A percentile compares a stretch with the other conserved stretches of the same genome.
Evolutionary conservation across 1,140 invertebrate species (phyloP).

Genomic region (Trypoxylus dichotomus): DNA sequence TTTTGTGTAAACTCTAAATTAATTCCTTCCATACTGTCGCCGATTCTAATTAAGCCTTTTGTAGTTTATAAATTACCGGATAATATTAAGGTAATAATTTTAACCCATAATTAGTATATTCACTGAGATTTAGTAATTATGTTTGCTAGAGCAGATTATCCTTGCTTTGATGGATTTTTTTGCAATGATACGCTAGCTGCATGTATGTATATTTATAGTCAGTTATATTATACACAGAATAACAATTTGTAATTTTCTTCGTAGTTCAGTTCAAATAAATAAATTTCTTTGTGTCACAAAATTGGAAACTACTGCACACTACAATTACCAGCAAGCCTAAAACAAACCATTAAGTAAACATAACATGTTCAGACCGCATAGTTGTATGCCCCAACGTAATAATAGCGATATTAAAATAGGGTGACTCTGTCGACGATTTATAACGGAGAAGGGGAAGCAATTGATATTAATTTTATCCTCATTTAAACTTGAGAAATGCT

Average conservation of each 20-base stretch:
- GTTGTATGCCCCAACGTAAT: neutral
- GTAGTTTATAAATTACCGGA: neutral
- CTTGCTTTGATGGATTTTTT: neutral
- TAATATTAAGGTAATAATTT: neutral
- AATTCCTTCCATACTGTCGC: neutral
- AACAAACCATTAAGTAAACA: neutral
- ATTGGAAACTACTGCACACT: too few species aligned
- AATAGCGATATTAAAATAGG: constrained; percentile 1
- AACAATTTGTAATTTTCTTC: too few species aligned
- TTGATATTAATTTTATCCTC: constrained; percentile 17
- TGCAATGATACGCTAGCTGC: too few species aligned
- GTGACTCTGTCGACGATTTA: neutral
- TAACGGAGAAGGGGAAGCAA: constrained; percentile 1
- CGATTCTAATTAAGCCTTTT: constrained; percentile 11
- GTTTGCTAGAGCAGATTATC: neutral
- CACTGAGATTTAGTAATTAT: neutral
- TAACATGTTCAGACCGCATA: neutral
- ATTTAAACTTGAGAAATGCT: neutral
- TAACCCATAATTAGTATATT: neutral
- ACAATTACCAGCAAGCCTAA: neutral
- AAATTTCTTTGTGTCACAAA: neutral
- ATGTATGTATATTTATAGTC: too few species aligned
- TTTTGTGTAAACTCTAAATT: neutral
- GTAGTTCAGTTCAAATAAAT: too few species aligned
- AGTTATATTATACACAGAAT: too few species aligned